Evolutionary conservation across 2,113 vertebrate species (phyloP).

Genomic region (Todiramphus saurophagus): DNA sequence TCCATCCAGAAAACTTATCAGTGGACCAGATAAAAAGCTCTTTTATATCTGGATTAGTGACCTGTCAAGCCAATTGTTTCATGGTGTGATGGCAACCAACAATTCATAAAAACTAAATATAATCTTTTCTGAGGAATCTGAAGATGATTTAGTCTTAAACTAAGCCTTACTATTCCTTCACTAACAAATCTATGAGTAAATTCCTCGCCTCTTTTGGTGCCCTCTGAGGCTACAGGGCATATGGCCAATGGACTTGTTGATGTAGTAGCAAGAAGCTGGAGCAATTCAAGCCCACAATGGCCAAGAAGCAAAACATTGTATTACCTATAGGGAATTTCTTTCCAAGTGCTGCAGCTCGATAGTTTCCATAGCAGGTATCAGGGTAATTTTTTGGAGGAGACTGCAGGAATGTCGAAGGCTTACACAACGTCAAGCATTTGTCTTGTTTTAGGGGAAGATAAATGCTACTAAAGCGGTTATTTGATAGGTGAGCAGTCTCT

Average conservation of each 20-base stretch:
- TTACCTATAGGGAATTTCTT: neutral
- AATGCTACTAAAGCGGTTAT: neutral
- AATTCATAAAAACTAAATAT: neutral
- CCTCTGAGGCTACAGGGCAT: neutral
- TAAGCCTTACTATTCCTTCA: neutral
- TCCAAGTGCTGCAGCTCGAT: neutral
- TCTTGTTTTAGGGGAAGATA: neutral
- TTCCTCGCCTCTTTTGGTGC: neutral
- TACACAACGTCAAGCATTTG: accelerated
- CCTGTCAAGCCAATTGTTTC: constrained; percentile 34
- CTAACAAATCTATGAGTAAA: neutral
- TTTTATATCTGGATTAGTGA: constrained; percentile 7
- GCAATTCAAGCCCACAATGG: neutral
- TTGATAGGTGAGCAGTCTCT: neutral
- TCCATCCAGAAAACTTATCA: neutral
- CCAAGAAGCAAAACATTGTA: neutral
- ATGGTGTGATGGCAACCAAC: neutral
- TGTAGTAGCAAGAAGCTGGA: neutral
- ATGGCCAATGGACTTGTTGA: neutral
- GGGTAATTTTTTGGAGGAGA: neutral
- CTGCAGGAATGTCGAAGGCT: neutral
- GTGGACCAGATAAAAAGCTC: neutral
- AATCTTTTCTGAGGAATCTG: neutral
- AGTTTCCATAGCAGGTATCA: neutral
- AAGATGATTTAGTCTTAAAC: neutral